Evolutionary conservation across 2,797 vertebrate genomes (phyloP).

Genomic region (Acanthornis magna): DNA sequence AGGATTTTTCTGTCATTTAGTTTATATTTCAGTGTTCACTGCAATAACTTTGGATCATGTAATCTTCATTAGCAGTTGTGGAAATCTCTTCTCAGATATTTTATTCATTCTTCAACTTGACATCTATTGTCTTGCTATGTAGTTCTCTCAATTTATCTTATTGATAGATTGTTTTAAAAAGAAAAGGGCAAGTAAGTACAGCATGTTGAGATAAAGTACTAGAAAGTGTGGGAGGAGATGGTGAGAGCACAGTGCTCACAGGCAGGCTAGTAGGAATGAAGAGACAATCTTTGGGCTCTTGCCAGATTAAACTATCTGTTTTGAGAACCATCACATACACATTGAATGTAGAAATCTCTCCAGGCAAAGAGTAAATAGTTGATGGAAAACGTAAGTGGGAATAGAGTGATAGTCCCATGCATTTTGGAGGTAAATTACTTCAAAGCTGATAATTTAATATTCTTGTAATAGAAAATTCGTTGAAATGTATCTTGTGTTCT

Average conservation of each 20-base stretch:
- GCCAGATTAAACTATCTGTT: neutral
- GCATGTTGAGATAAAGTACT: neutral
- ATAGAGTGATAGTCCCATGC: accelerated
- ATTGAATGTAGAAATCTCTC: neutral
- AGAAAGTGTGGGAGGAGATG: neutral
- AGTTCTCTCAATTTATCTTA: neutral
- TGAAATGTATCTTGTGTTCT: neutral
- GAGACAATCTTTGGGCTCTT: neutral
- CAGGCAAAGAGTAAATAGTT: neutral
- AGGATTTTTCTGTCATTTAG: neutral
- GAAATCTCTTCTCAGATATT: neutral
- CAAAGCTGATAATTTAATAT: neutral
- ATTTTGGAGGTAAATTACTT: neutral
- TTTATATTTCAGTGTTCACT: neutral
- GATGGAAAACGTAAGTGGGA: neutral
- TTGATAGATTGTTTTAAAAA: neutral
- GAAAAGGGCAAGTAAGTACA: neutral
- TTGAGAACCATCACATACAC: neutral
- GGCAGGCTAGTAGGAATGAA: neutral
- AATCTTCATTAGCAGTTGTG: neutral
- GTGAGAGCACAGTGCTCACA: neutral
- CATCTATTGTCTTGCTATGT: neutral
- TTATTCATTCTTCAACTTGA: neutral
- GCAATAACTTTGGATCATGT: neutral
- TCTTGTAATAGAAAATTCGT: neutral